These are phyloP conservation scores for Agrenia bidenticulata DNA, from an alignment of 2,888 invertebrate genomes.

Conservation along the genomic window DNA sequence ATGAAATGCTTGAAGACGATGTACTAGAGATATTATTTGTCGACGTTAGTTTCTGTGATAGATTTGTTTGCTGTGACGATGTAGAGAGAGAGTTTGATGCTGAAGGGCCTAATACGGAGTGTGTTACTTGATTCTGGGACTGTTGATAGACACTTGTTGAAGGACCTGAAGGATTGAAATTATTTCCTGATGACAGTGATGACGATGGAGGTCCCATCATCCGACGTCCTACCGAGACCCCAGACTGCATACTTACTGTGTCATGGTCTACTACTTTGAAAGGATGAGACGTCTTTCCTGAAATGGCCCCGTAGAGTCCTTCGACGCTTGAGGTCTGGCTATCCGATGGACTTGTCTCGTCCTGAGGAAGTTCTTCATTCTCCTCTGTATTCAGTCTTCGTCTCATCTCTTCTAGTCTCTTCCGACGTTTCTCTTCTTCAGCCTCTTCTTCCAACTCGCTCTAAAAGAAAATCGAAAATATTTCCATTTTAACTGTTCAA, in stretches of 20 bases:
- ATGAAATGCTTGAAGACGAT: neutral
- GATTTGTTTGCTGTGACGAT: constrained; percentile 47
- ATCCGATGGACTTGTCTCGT: constrained; percentile 68
- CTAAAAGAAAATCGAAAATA: constrained; percentile 11
- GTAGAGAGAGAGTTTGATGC: constrained; percentile 54
- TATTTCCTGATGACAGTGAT: constrained; percentile 18
- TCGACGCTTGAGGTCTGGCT: constrained; percentile 78
- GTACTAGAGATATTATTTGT: constrained; percentile 2
- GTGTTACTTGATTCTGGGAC: too few relatives aligned
- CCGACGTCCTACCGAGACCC: constrained; percentile 72
- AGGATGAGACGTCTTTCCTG: constrained; percentile 52
- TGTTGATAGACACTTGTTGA: neutral
- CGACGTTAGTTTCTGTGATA: constrained; percentile 6
- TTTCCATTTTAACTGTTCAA: too few relatives aligned
- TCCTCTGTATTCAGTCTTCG: constrained; percentile 85
- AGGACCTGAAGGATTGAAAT: neutral
- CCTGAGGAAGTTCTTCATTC: constrained; percentile 63
- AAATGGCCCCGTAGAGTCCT: constrained; percentile 64
- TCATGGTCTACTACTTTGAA: constrained; percentile 80
- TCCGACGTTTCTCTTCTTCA: constrained; percentile 63
- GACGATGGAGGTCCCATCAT: constrained; percentile 34
- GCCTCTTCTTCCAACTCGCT: constrained; percentile 41
- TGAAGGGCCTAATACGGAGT: too few relatives aligned
- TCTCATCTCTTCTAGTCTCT: constrained; percentile 78
- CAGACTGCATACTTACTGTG: constrained; percentile 81